Percentiles rank a stretch among this genome's conserved stretches.
Conservation (phyloP, 2,888 invertebrate species). For the Myopa tessellatipennis region DNA sequence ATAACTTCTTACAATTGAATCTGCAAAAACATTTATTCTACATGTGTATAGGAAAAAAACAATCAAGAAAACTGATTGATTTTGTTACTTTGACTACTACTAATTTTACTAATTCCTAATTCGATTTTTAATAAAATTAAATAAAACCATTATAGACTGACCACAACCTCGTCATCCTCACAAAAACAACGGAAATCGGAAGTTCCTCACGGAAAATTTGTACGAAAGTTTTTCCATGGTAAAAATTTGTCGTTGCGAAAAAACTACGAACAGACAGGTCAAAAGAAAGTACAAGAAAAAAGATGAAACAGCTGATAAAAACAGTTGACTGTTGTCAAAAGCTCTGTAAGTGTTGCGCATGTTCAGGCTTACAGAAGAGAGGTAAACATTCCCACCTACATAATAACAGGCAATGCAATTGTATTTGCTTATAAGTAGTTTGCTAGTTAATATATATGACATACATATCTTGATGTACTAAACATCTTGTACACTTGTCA, state of each 20-base stretch:
- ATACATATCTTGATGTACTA: too few relatives aligned
- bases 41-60: too few relatives aligned
- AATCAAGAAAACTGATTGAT: too few relatives aligned
- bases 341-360: constrained; percentile 18
- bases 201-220: constrained; percentile 38
- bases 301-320: constrained; percentile 26
- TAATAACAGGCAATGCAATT: too few relatives aligned
- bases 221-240: constrained; percentile 21
- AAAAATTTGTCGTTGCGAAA: background rate
- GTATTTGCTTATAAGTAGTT: background rate
- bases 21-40: too few relatives aligned
- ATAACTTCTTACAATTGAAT: too few relatives aligned
- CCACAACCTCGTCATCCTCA: constrained; percentile 30
- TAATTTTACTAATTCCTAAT: too few relatives aligned
- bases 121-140: too few relatives aligned
- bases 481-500: too few relatives aligned
- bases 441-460: background rate
- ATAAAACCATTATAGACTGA: background rate
- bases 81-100: too few relatives aligned
- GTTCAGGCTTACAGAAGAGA: background rate
- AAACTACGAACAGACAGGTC: constrained; percentile 25
- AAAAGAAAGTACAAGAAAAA: constrained; percentile 14
- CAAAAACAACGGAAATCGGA: constrained; percentile 33
- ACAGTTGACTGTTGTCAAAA: constrained; percentile 26
- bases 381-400: too few relatives aligned